Evolutionary conservation across 2,888 invertebrate genomes (phyloP), one percentile per base, ranked within the genome.

Genomic region (Cheilosia soror): DNA sequence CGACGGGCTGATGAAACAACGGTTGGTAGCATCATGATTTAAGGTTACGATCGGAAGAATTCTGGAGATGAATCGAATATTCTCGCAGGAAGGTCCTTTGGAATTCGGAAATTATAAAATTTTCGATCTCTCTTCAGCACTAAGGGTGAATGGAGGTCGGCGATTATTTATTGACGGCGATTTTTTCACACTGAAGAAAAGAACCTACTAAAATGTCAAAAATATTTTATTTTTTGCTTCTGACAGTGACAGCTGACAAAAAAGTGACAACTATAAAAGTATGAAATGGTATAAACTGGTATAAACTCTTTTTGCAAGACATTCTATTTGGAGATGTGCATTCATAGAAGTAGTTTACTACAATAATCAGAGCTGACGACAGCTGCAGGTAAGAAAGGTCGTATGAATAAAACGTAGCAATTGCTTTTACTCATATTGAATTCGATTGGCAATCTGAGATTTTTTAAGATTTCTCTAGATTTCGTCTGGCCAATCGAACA

Each of bases 1-100:
- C 94, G 93, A 88, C 93, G 91, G 53, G 92, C 91, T 62, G 92
- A 88, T 63, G 91, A 88, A 89, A 91, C 91, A 63, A 90, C 89
- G 83, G 89, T 88, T 90, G 91, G 92, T 79, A 92, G 88, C 89
- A 92, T 88, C 85, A 81, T 81, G 44, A 55, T 60, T 44, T 27
- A 15, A n/a, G 44, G 25, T 44, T 63, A 31, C 42, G 5, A 49
- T 65, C 57, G 42, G 60, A 68, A 40, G 55, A 40, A 51, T 58
- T n/a, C 47, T 44, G 37, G 55, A 80, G 44, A 47, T 73, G 53
- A 75, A 69, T 55, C 62, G 47, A 57, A 62, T 15, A 15, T 58
- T 40, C 42, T 78, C 78, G 60, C 47, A 72, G 66, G 66, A 65
- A 27, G 33, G 29, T 62, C 71, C 77, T 83, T 78, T 25, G 82